phyloP scores from a whole-genome alignment of 2,888 invertebrate genomes.

The Neria commutata region DNA sequence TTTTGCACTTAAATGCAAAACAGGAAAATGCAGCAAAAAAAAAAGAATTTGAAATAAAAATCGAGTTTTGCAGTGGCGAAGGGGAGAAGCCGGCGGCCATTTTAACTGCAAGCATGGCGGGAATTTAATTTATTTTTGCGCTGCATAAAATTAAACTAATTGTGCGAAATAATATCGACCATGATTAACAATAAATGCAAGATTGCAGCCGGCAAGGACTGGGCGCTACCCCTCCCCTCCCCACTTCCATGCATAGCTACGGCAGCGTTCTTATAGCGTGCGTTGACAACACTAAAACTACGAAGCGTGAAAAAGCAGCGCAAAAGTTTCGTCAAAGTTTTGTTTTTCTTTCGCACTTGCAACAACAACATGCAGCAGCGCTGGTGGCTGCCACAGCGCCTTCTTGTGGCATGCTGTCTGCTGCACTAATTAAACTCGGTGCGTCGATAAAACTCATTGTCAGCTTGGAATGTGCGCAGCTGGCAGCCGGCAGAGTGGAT shows the following conservation, averaged over 20 bases:
- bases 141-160: conserved; percentile 45
- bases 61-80: no score
- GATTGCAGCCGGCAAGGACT: no score
- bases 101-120: neutral
- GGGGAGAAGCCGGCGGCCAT: neutral
- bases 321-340: neutral
- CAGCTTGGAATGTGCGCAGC: no score
- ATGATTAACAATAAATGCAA: conserved; percentile 42
- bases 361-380: neutral
- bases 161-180: conserved; percentile 50
- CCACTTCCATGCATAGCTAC: no score
- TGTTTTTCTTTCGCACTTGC: neutral
- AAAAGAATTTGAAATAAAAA: no score
- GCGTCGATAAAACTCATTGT: neutral
- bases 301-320: neutral
- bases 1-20: neutral
- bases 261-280: no score
- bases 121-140: conserved; percentile 16
- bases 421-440: neutral
- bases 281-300: no score
- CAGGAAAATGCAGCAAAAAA: neutral
- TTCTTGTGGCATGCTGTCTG: no score
- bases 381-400: neutral
- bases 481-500: no score
- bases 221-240: no score